These are phyloP conservation scores for Danio kyathit DNA, from an alignment of 2,797 vertebrate species.

Conservation along the genomic window DNA sequence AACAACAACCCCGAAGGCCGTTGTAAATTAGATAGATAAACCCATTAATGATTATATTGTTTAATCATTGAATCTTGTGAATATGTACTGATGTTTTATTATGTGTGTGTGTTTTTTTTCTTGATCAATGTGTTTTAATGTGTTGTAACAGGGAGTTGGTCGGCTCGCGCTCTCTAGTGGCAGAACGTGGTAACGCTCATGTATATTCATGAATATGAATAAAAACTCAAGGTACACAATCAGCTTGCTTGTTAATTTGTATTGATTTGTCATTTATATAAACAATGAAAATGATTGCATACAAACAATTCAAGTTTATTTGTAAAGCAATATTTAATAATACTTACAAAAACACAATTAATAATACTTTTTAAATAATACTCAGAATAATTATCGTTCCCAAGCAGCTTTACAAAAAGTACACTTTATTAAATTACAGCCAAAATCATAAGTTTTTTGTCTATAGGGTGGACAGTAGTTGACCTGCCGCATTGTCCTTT, in stretches of 20 bases:
- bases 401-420: too few species aligned
- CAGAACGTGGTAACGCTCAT: neutral
- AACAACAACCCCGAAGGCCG: neutral
- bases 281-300: too few species aligned
- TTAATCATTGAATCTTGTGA: too few species aligned
- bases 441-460: too few species aligned
- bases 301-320: too few species aligned
- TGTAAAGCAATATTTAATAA: too few species aligned
- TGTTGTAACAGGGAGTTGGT: neutral
- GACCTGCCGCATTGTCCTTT: too few species aligned
- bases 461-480: too few species aligned
- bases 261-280: neutral
- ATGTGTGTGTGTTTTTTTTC: neutral
- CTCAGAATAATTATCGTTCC: too few species aligned
- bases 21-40: neutral
- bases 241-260: neutral
- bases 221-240: neutral
- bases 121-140: neutral
- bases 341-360: too few species aligned
- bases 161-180: conserved; percentile 56
- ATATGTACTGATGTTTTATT: neutral
- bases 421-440: too few species aligned
- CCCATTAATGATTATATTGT: neutral
- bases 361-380: too few species aligned
- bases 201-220: neutral